Evolutionary conservation across 2,113 vertebrate genomes (phyloP), one percentile per base, ranked within the genome.

Genomic region (Willisornis vidua): DNA sequence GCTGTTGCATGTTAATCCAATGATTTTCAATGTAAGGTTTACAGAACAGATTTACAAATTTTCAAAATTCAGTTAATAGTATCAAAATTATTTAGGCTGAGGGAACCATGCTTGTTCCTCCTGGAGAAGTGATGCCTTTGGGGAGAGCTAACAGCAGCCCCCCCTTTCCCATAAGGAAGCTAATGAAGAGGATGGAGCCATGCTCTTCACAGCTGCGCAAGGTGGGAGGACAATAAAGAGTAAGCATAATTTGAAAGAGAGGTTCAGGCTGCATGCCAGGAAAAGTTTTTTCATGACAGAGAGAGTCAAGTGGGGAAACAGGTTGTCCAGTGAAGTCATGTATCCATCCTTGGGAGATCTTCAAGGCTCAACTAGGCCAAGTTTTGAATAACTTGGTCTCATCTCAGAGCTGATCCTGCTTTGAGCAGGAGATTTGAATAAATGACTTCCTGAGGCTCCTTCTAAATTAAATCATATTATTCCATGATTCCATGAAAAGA

Each of bases 11-110:
- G 45, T 39, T 94, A 91, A 93, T 79, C 26, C 49, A 85, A 65
- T 79, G n/a, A 73, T 79, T 90, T 96, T 22, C 73, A 85, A 94
- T 73, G 28, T 66, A 66, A 91, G 45, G 28, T 58, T 96, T 90
- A 83, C 19, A 3, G 3, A 83, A 76, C 12, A 1, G 75, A 68
- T 54, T 89, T 87, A 59, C 8, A 79, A 90, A 49, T 79, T 79
- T 90, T 35, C 55, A 72, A 82, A 89, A 85, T 75, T 52, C 19
- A 65, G 7, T 52, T 82, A 82, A 68, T 61, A 28, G 7, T 23
- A 54, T 54, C 19, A 89, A 67, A 87, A 54, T 63, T 54, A 52
- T 62, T 17, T 18, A 77, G 33, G 26, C 23, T 74, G 37, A 62
- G 12, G 15, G 17, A 91, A 49, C 24, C 26, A 14, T 37, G 24